phyloP scores from a whole-genome alignment of 2,888 invertebrate genomes.

The Agapostemon virescens region DNA sequence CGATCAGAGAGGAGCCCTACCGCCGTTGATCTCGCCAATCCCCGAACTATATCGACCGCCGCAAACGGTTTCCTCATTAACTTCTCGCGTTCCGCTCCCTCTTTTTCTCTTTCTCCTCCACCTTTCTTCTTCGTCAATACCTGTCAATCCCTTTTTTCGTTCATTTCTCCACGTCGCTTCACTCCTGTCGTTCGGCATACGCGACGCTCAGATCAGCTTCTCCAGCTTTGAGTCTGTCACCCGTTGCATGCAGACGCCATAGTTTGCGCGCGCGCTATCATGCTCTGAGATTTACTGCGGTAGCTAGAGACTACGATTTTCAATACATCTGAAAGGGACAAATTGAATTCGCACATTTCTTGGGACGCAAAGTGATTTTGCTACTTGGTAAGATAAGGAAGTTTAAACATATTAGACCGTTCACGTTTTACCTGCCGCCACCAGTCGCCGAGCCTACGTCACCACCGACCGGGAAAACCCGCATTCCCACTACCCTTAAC shows the following conservation, averaged over 20 bases:
- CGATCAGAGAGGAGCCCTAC: slow-evolving; percentile 60
- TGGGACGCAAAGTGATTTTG: too few species aligned
- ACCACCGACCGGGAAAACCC: too few species aligned
- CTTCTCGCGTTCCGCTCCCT: slow-evolving; percentile 45
- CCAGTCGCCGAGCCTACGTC: too few species aligned
- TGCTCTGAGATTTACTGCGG: too few species aligned
- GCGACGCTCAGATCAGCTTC: neutral
- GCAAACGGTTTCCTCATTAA: slow-evolving; percentile 68
- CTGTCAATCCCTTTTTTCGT: slow-evolving; percentile 24
- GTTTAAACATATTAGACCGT: too few species aligned
- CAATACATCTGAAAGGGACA: too few species aligned
- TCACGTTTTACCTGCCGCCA: too few species aligned
- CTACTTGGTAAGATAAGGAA: too few species aligned
- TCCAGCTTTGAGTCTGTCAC: neutral
- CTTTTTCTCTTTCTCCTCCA: slow-evolving; percentile 15
- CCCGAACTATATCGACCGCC: slow-evolving; percentile 62
- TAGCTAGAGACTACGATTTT: too few species aligned
- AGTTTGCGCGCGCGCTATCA: neutral
- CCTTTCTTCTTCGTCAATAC: slow-evolving; percentile 12
- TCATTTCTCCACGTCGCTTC: neutral
- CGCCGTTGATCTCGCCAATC: slow-evolving; percentile 60
- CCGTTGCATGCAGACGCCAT: neutral
- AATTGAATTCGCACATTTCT: too few species aligned
- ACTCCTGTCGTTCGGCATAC: neutral
- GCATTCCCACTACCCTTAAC: too few species aligned